Conservation (phyloP, 2,113 vertebrate species). For the Phainopepla nitens region DNA sequence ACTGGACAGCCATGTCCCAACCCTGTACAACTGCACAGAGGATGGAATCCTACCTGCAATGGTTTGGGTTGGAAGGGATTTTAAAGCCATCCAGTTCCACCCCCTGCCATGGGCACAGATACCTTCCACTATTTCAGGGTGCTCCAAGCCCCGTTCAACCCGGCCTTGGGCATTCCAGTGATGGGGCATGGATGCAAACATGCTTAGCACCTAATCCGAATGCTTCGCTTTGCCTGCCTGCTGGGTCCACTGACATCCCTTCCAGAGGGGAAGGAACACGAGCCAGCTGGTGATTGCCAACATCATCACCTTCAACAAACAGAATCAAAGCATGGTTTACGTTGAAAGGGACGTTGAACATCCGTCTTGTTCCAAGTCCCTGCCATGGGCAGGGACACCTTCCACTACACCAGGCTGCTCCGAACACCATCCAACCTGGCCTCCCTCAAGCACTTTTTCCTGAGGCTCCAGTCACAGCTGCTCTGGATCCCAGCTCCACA, state of each 20-base stretch:
- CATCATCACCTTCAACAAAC: neutral
- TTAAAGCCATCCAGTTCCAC: neutral
- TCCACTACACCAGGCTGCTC: neutral
- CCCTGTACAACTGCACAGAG: neutral
- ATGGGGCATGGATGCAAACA: neutral
- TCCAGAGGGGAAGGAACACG: neutral
- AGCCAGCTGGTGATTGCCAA: neutral
- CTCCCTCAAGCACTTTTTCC: neutral
- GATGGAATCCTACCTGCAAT: neutral
- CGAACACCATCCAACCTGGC: neutral
- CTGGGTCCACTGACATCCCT: accelerated
- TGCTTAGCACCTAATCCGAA: accelerated
- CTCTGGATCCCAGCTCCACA: neutral
- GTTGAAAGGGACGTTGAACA: neutral
- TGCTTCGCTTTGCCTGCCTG: neutral
- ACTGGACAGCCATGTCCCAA: accelerated
- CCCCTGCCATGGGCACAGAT: neutral
- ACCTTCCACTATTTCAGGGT: neutral
- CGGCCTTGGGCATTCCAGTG: no score
- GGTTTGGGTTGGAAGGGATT: neutral
- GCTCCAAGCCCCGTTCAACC: neutral
- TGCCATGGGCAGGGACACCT: neutral
- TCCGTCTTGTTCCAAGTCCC: neutral
- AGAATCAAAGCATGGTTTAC: neutral
- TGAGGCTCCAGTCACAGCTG: accelerated